These are phyloP conservation scores for Otolemur garnettii DNA, from an alignment of 2,113 vertebrate species.

Conservation along the genomic window DNA sequence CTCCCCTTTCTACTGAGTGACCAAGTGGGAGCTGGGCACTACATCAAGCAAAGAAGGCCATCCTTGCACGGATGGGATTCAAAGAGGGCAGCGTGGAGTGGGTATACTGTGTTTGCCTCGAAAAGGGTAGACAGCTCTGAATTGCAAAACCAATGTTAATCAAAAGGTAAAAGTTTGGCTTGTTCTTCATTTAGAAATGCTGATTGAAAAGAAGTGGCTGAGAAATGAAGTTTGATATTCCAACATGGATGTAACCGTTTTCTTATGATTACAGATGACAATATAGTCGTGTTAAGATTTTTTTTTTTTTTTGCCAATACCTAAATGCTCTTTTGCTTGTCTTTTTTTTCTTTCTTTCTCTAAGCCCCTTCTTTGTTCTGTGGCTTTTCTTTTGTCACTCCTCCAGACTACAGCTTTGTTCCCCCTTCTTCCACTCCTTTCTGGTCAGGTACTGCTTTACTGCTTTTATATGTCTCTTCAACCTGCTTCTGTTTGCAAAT, in stretches of 20 bases:
- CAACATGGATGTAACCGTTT: conserved; percentile 72
- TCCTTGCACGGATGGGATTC: not conserved
- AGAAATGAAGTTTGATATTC: conserved; percentile 60
- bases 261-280: conserved; percentile 79
- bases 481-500: conserved; percentile 85
- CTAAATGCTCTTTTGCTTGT: conserved; percentile 90
- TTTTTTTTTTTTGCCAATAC: conserved; percentile 83
- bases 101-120: not conserved
- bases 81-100: not conserved
- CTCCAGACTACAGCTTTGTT: conserved; percentile 98
- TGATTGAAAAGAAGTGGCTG: conserved; percentile 57
- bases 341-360: conserved; percentile 90
- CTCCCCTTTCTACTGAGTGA: not conserved
- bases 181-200: conserved; percentile 66
- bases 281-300: conserved; percentile 82
- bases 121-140: conserved; percentile 38
- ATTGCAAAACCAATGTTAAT: conserved; percentile 8
- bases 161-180: conserved; percentile 40
- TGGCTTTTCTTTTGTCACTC: conserved; percentile 98
- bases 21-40: not conserved
- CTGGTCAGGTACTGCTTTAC: conserved; percentile 98
- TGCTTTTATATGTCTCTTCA: conserved; percentile 87
- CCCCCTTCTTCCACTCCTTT: conserved; percentile 98
- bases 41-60: not conserved
- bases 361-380: conserved; percentile 97